Base-by-base conservation (phyloP, 23 tunicate genomes). In the Trididemnum nubilum region DNA sequence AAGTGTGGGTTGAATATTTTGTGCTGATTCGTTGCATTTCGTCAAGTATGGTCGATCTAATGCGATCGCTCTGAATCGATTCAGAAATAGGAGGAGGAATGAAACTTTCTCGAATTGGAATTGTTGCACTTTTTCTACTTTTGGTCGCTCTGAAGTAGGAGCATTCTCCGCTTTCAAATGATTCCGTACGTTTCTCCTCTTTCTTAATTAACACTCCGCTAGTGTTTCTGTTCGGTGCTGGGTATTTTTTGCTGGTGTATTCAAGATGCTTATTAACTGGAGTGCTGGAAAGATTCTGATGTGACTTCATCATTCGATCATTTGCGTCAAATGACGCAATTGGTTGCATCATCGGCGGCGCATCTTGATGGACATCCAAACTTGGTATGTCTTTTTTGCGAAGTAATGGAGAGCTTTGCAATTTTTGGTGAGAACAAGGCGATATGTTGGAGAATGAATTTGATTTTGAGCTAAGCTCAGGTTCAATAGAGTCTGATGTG, bases 21-120 rank as follows among this genome's bases (percentile, higher is more conserved):
- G 44, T 61, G 28, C 87, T 76, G 51, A 88, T 77, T 75, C 73
- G 72, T 63, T 65, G 57, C 93, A 88, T 88, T 52, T 80, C 93
- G 24, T 59, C 52, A 0, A 88, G 39, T 78, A 88, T 82, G 24
- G 93, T 88, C 27, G 26, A 51, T 52, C 71, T 82, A 21, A 88
- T 88, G 33, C 54, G 77, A 1, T 73, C 84, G 9, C 39, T 61
- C 69, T 61, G 69, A n/a, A 24, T 4, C 3, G 26, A 22, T 12
- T 49, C 18, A 9, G 12, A 12, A 9, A 9, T 49, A 49, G 57
- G 57, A 49, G 18, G 12, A 12, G 57, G 15, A 49, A 18, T 12
- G 18, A 12, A 49, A 9, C 15, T 9, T 18, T 49, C 57, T 49
- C 12, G 18, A 9, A 18, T 49, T 12, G 15, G 12, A 18, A 12